Conservation (phyloP, 2,888 invertebrate genomes). For the Pimpla rufipes region DNA sequence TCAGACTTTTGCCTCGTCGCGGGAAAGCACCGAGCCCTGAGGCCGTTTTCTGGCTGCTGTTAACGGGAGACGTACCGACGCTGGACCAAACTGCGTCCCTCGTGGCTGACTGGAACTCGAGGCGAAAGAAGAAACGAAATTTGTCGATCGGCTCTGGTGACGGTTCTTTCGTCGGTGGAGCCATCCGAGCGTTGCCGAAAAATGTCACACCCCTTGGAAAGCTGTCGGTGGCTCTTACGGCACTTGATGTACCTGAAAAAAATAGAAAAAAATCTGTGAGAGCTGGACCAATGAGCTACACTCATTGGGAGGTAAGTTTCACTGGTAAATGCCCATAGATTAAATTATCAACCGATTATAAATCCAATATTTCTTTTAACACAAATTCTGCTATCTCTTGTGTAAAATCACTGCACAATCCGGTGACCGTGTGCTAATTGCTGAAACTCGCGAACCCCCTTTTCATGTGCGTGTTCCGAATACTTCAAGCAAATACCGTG, state of each 20-base stretch:
- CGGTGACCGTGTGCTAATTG: too few species aligned
- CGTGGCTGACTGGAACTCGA: conserved; percentile 78
- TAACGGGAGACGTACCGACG: conserved; percentile 81
- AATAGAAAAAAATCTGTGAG: conserved; percentile 68
- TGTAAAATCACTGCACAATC: too few species aligned
- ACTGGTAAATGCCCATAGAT: background rate
- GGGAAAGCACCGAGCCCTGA: conserved; percentile 80
- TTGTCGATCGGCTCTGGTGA: conserved; percentile 77
- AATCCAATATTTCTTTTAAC: too few species aligned
- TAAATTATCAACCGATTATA: background rate
- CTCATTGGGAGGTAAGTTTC: conserved; percentile 79
- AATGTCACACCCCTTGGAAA: conserved; percentile 74
- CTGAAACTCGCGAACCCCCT: too few species aligned
- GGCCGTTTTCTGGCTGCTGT: conserved; percentile 80
- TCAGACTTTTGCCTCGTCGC: conserved; percentile 76
- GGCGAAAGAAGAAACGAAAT: conserved; percentile 75
- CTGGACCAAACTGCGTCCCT: conserved; percentile 79
- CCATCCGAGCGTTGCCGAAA: conserved; percentile 76
- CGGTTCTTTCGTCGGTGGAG: conserved; percentile 71
- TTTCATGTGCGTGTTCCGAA: too few species aligned
- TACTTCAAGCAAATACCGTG: too few species aligned
- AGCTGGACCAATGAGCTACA: conserved; percentile 71
- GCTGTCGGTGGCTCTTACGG: conserved; percentile 77
- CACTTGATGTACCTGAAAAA: conserved; percentile 74
- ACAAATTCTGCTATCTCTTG: too few species aligned